These are phyloP conservation scores for Acanthacorydalis orientalis DNA, from an alignment of 2,888 invertebrate species.

Conservation along the genomic window DNA sequence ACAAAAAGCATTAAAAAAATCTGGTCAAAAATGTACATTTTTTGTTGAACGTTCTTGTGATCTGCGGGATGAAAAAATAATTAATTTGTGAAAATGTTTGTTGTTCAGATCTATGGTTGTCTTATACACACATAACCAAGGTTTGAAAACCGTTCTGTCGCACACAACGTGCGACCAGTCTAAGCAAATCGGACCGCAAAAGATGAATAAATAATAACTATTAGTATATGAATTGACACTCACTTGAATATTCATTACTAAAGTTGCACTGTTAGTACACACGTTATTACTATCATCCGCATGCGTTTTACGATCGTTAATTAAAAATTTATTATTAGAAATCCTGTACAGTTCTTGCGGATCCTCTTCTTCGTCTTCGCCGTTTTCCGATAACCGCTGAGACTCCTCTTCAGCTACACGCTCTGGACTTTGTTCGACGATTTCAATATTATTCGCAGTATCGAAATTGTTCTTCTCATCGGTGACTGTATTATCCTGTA, in stretches of 20 bases:
- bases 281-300: background rate
- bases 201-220: too few relatives aligned
- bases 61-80: too few relatives aligned
- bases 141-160: too few relatives aligned
- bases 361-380: background rate
- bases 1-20: too few relatives aligned
- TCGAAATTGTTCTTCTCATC: background rate
- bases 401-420: background rate
- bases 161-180: too few relatives aligned
- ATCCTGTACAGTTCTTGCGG: background rate
- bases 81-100: too few relatives aligned
- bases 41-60: too few relatives aligned
- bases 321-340: constrained; percentile 1
- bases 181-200: too few relatives aligned
- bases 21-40: too few relatives aligned
- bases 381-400: background rate
- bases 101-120: too few relatives aligned
- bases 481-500: background rate
- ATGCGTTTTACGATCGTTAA: constrained; percentile 1
- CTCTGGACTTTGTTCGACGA: background rate
- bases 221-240: background rate
- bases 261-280: constrained; percentile 3
- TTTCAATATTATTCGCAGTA: background rate
- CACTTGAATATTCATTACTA: constrained; percentile 1
- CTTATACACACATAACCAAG: too few relatives aligned